These are phyloP conservation scores for Drosophila borealis DNA, from an alignment of 2,888 invertebrate genomes.

Conservation along the genomic window DNA sequence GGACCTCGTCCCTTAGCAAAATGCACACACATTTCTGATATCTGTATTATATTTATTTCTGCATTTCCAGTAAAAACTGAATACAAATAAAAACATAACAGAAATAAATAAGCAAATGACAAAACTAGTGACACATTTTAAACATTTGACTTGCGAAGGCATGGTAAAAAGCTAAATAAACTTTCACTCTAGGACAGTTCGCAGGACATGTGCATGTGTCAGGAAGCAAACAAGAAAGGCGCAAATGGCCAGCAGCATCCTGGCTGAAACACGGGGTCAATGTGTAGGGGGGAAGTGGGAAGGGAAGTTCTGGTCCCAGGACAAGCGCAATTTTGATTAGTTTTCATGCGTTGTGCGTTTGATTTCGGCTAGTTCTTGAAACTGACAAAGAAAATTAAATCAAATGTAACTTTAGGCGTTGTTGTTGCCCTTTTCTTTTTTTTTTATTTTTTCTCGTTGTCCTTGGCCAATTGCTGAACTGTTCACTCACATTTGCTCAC, in stretches of 20 bases:
- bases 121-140: slow-evolving; percentile 49
- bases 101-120: slow-evolving; percentile 32
- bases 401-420: slow-evolving; percentile 46
- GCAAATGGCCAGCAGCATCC: slow-evolving; percentile 50
- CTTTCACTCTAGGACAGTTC: slow-evolving; percentile 39
- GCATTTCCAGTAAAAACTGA: slow-evolving; percentile 14
- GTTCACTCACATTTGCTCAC: slow-evolving; percentile 5
- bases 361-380: slow-evolving; percentile 39
- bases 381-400: slow-evolving; percentile 52
- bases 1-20: slow-evolving; percentile 4
- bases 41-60: slow-evolving; percentile 39
- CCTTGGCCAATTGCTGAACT: slow-evolving; percentile 33
- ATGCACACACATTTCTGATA: slow-evolving; percentile 2
- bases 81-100: slow-evolving; percentile 3
- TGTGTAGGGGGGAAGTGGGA: background rate
- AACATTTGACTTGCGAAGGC: slow-evolving; percentile 44
- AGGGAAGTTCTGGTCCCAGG: slow-evolving; percentile 25
- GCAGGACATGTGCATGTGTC: slow-evolving; percentile 56
- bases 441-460: slow-evolving; percentile 12
- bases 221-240: slow-evolving; percentile 38
- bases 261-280: slow-evolving; percentile 22
- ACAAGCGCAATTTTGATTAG: slow-evolving; percentile 66
- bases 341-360: slow-evolving; percentile 57
- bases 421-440: slow-evolving; percentile 4
- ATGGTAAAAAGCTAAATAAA: slow-evolving; percentile 52